Evolutionary conservation across 2,888 invertebrate species (phyloP).

Genomic region (Panzeria rudis): DNA sequence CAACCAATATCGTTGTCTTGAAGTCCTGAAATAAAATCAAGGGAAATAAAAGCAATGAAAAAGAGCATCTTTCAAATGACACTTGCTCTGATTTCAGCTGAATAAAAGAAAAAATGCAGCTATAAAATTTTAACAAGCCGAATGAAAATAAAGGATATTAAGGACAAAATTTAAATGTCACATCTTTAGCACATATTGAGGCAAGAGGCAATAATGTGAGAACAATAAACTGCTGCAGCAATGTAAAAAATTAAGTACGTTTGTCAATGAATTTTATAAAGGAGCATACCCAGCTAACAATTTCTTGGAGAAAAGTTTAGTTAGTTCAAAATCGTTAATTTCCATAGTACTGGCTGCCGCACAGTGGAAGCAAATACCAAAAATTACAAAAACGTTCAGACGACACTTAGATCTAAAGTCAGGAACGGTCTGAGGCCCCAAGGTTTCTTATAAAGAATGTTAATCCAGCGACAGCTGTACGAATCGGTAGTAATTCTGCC

Average conservation of each 20-base stretch:
- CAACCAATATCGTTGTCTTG: background rate
- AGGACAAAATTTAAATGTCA: constrained; percentile 11
- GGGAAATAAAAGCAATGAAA: constrained; percentile 15
- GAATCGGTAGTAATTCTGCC: too few relatives aligned
- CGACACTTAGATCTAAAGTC: too few relatives aligned
- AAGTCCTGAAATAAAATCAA: constrained; percentile 21
- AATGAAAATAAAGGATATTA: constrained; percentile 21
- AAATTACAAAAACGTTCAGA: too few relatives aligned
- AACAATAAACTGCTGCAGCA: constrained; percentile 31
- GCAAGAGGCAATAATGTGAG: constrained; percentile 52
- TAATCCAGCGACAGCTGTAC: too few relatives aligned
- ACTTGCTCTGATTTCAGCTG: constrained; percentile 54
- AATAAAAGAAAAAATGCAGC: constrained; percentile 33
- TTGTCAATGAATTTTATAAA: background rate
- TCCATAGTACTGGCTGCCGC: too few relatives aligned
- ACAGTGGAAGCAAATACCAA: too few relatives aligned
- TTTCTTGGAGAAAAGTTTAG: background rate
- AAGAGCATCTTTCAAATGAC: constrained; percentile 54
- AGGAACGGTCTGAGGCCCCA: too few relatives aligned
- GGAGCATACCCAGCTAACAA: constrained; percentile 2
- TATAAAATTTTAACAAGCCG: constrained; percentile 49
- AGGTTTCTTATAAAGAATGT: too few relatives aligned
- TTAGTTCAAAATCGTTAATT: too few relatives aligned
- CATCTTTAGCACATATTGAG: constrained; percentile 54
- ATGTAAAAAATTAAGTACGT: background rate